Evolutionary conservation across 2,113 vertebrate genomes (phyloP).

Genomic region (Psilopsiagon aymara): DNA sequence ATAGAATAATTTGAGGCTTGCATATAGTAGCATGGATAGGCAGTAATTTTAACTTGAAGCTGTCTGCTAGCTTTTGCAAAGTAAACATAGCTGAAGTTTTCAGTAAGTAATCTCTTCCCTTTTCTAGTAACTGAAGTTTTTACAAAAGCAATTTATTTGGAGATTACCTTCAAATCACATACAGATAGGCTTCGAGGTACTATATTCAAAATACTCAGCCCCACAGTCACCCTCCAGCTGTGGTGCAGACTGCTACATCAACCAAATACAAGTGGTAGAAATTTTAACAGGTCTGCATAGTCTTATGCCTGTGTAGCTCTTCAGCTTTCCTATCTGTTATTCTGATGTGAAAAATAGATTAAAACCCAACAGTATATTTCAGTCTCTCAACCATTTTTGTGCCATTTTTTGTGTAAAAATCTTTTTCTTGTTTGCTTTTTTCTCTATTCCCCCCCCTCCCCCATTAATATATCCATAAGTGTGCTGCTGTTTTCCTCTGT

Average conservation of each 20-base stretch:
- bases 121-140: neutral
- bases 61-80: neutral
- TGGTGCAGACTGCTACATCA: neutral
- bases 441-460: neutral
- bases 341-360: constrained; percentile 3
- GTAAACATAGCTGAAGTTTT: neutral
- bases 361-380: neutral
- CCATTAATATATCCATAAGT: neutral
- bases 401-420: neutral
- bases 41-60: neutral
- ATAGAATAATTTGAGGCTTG: neutral
- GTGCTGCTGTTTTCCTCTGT: neutral
- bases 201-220: neutral
- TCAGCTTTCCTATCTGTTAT: neutral
- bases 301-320: neutral
- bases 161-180: neutral
- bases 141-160: neutral
- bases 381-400: neutral
- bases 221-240: neutral
- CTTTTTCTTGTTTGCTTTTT: neutral
- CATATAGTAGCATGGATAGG: neutral
- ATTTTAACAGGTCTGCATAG: neutral
- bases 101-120: neutral
- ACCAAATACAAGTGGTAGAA: neutral
- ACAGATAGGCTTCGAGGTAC: neutral